These are phyloP conservation scores for Serranus cabrilla DNA, from an alignment of 2,797 vertebrate genomes.

Conservation along the genomic window DNA sequence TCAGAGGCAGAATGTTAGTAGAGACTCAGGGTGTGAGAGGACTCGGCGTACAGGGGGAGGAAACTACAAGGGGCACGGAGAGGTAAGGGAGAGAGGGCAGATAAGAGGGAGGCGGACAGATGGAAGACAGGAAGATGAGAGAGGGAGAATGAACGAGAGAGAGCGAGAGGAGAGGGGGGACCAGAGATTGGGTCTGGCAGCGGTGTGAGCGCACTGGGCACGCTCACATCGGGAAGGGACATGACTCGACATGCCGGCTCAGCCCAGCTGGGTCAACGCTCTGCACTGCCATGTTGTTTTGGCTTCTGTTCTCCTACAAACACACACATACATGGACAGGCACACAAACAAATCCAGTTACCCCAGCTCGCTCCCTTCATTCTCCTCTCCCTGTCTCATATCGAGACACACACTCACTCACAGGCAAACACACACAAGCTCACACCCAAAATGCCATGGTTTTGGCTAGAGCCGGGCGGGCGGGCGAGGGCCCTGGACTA, in stretches of 20 bases:
- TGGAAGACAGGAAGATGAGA: conserved; percentile 78
- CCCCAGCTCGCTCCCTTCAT: conserved; percentile 53
- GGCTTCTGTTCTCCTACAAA: conserved; percentile 61
- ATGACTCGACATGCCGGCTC: conserved; percentile 84
- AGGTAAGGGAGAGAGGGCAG: conserved; percentile 72
- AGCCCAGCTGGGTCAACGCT: conserved; percentile 85
- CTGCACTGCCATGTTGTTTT: conserved; percentile 81
- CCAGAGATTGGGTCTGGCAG: conserved; percentile 75
- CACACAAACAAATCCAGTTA: conserved; percentile 67
- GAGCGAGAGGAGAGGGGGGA: conserved; percentile 38
- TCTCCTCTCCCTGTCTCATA: conserved; percentile 58
- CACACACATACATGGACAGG: conserved; percentile 34
- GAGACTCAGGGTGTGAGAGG: conserved; percentile 60
- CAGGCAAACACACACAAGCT: conserved; percentile 69
- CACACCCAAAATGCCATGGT: conserved; percentile 82
- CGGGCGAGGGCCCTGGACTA: conserved; percentile 82
- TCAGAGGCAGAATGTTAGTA: conserved; percentile 66
- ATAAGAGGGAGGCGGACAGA: conserved; percentile 74
- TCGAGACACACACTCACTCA: conserved; percentile 70
- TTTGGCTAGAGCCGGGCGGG: conserved; percentile 70
- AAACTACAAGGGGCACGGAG: conserved; percentile 59
- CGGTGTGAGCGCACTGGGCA: conserved; percentile 76
- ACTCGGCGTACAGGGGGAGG: conserved; percentile 33
- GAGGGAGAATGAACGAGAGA: conserved; percentile 34
- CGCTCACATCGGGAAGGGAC: conserved; percentile 83